Evolutionary conservation across 2,888 invertebrate species (phyloP), one percentile per base, ranked within the genome.

Genomic region (Caenorhabditis japonica): DNA sequence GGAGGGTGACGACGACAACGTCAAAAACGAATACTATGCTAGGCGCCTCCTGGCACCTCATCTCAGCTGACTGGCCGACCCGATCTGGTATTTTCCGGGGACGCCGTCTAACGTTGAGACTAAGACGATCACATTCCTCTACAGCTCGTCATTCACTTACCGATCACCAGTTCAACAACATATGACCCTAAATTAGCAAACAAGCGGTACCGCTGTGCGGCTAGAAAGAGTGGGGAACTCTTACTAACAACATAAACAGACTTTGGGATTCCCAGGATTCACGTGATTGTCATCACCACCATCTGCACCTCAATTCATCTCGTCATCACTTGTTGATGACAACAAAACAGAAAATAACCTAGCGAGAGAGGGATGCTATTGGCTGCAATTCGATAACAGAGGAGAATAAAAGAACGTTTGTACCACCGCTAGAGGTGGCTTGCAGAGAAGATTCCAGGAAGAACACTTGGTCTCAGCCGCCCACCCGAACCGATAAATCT

Each of bases 111-210:
- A n/a, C n/a, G n/a, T n/a, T n/a, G n/a, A n/a, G n/a, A n/a, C 56
- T 66, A 56, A 56, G 56, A 44, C 56, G 56, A 66, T 66, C 66
- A 66, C 66, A 66, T 66, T 66, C 66, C 56, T 55, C 39, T 51
- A 30, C 30, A 51, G 51, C 60, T 59, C 41, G 47, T 47, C 13
- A 47, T 51, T 4, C 25, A 43, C 46, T 56, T 44, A 44, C 43
- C 44, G 36, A 62, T 46, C 53, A 51, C 52, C 43, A 56, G 49
- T 43, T 36, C 36, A 34, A 8, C 46, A 33, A 66, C 66, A 66
- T 56, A 66, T 66, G 66, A 66, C 66, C 56, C 56, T 34, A 56
- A 66, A 66, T 66, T 66, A 66, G 56, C 66, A 66, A 66, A 66
- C 66, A 66, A 66, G 66, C 43, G 39, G 56, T 51, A 58, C 46